Conservation (phyloP, 2,797 vertebrate species). For the Tragopan temminckii region DNA sequence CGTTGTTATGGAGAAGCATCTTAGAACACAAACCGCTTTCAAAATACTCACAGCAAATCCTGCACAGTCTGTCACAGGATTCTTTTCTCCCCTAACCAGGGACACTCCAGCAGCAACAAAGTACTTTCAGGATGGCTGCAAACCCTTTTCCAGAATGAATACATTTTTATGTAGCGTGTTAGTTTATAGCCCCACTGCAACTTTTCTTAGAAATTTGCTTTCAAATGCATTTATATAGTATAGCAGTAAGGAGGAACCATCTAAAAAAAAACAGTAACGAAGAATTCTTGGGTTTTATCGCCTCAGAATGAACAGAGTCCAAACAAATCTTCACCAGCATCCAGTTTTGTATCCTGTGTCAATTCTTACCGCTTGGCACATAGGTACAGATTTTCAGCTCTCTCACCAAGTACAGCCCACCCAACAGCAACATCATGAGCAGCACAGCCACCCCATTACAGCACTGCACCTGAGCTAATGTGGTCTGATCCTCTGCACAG, state of each 20-base stretch:
- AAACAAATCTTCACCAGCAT: not conserved
- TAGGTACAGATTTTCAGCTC: not conserved
- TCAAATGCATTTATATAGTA: not conserved
- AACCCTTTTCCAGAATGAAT: not conserved
- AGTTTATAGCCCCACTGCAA: not conserved
- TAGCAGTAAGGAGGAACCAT: not conserved
- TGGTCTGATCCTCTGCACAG: not conserved
- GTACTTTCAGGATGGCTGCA: not conserved
- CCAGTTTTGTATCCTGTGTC: not conserved
- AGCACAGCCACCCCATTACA: not conserved
- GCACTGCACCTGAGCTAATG: not conserved
- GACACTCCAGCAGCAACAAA: not conserved
- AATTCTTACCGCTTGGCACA: not conserved
- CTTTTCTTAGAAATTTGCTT: not conserved
- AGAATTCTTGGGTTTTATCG: not conserved
- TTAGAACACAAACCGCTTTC: not conserved
- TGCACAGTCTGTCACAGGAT: not conserved
- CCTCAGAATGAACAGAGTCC: not conserved
- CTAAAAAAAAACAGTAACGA: not conserved
- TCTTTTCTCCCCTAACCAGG: not conserved
- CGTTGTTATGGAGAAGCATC: not conserved
- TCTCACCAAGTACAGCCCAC: not conserved
- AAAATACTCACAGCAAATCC: not conserved
- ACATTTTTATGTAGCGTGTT: accelerated
- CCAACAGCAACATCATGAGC: not conserved